These are phyloP conservation scores for Andrena cerasifolii DNA, from an alignment of 1,140 invertebrate species.

Conservation along the genomic window DNA sequence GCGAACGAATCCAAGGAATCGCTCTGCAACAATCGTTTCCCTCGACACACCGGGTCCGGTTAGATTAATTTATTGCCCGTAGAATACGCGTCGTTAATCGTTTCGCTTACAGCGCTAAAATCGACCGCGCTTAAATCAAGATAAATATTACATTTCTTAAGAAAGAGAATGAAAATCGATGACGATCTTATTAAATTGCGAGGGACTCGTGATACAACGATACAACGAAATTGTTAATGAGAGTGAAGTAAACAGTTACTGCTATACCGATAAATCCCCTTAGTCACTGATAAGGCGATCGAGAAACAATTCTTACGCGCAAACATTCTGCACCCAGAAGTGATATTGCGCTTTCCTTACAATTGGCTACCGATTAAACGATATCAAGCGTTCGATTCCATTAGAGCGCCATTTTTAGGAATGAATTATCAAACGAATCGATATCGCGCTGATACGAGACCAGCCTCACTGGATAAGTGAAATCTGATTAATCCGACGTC, in stretches of 20 bases:
- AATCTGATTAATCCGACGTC: too few relatives aligned
- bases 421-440: neutral
- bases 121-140: neutral
- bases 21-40: conserved; percentile 37
- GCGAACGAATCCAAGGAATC: conserved; percentile 52
- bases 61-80: conserved; percentile 36
- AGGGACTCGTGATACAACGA: too few relatives aligned
- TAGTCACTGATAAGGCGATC: too few relatives aligned
- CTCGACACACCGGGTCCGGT: conserved; percentile 11
- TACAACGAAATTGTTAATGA: too few relatives aligned
- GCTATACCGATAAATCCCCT: too few relatives aligned
- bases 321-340: too few relatives aligned
- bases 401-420: neutral
- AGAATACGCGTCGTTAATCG: conserved; percentile 22
- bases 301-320: too few relatives aligned
- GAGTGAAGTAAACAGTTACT: too few relatives aligned
- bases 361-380: too few relatives aligned
- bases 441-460: neutral
- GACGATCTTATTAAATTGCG: too few relatives aligned
- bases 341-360: too few relatives aligned
- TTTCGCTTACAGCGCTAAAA: neutral
- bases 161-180: neutral
- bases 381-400: neutral
- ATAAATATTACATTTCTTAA: neutral
- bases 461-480: too few relatives aligned